Evolutionary conservation across 2,888 invertebrate genomes (phyloP).

Genomic region (Caenorhabditis parvicauda): DNA sequence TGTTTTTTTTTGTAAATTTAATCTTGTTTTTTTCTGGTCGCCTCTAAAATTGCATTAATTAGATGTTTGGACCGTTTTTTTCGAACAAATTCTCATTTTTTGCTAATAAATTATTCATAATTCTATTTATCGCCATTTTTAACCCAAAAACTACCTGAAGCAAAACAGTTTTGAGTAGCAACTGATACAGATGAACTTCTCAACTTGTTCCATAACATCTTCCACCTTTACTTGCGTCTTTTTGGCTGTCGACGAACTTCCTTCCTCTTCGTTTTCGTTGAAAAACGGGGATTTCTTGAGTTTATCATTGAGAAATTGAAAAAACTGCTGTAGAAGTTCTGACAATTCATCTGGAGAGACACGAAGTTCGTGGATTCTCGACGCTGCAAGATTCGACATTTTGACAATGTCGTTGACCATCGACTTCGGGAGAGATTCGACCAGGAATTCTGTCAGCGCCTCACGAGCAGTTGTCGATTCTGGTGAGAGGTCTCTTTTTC

Average conservation of each 20-base stretch:
- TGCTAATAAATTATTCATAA: not conserved
- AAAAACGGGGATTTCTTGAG: slow-evolving; percentile 68
- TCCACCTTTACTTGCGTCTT: slow-evolving; percentile 71
- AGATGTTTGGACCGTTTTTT: too few species aligned
- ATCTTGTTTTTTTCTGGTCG: too few species aligned
- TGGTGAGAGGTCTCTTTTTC: slow-evolving; percentile 33
- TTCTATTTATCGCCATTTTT: not conserved
- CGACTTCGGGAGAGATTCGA: slow-evolving; percentile 60
- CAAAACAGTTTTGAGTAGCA: slow-evolving; percentile 85
- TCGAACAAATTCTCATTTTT: too few species aligned
- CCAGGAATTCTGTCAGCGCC: slow-evolving; percentile 64
- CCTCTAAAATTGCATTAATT: too few species aligned
- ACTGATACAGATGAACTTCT: slow-evolving; percentile 86
- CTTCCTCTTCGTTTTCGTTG: too few species aligned
- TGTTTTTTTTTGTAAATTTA: too few species aligned
- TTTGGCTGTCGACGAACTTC: too few species aligned
- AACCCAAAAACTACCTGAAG: slow-evolving; percentile 4
- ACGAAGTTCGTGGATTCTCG: slow-evolving; percentile 65
- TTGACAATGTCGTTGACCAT: slow-evolving; percentile 68
- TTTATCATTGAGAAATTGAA: slow-evolving; percentile 76
- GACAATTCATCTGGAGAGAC: slow-evolving; percentile 78
- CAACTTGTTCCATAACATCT: slow-evolving; percentile 83
- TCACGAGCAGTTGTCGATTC: slow-evolving; percentile 61
- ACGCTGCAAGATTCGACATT: slow-evolving; percentile 69
- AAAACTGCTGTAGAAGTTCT: slow-evolving; percentile 85